Conservation (phyloP, 1,140 invertebrate genomes). For the Drosophila leontia region DNA sequence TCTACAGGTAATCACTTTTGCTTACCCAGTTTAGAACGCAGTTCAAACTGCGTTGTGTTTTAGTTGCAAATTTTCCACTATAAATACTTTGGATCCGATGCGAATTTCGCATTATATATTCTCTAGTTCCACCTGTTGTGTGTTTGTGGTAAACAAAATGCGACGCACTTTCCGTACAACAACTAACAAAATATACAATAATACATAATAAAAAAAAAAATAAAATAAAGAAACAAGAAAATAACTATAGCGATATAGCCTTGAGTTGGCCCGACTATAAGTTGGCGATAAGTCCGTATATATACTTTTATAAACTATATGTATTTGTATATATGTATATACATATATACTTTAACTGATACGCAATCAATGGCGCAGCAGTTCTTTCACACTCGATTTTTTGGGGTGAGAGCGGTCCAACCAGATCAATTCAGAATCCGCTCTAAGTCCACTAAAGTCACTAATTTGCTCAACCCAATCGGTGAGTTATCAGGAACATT, state of each 20-base stretch:
- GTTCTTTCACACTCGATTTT: constrained; percentile 18
- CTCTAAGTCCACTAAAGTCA: neutral
- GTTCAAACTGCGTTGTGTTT: constrained; percentile 44
- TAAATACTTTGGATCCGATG: constrained; percentile 20
- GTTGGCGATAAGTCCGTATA: constrained; percentile 59
- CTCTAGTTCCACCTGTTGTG: constrained; percentile 32
- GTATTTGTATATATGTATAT: neutral
- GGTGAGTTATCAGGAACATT: constrained; percentile 7
- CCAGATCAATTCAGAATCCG: constrained; percentile 11
- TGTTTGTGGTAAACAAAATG: constrained; percentile 46
- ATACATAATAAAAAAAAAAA: constrained; percentile 32
- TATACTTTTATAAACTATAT: neutral
- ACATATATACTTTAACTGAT: constrained; percentile 37
- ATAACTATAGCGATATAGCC: constrained; percentile 56
- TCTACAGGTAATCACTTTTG: neutral
- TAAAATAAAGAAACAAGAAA: too few species aligned
- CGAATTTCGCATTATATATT: constrained; percentile 17
- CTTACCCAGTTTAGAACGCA: constrained; percentile 53
- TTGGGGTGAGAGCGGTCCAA: constrained; percentile 17
- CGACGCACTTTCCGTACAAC: constrained; percentile 63
- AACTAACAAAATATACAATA: constrained; percentile 30
- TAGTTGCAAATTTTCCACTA: constrained; percentile 50
- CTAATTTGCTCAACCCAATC: constrained; percentile 36
- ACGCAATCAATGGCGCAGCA: constrained; percentile 64
- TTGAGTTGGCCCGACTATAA: constrained; percentile 54